phyloP scores from a whole-genome alignment of 1,140 invertebrate species.

The Watersipora subatra region DNA sequence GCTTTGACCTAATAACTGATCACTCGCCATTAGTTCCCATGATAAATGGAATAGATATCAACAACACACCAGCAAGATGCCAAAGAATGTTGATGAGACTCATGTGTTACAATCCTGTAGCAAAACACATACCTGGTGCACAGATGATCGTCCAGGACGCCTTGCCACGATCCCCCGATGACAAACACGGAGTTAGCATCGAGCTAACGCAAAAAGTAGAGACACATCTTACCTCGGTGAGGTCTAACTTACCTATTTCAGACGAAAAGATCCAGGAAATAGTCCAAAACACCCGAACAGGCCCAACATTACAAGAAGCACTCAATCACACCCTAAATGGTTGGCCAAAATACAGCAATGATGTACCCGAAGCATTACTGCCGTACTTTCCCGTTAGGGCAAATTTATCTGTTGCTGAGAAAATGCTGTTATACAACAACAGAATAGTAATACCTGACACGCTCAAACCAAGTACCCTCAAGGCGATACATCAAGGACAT shows the following conservation, averaged over 20 bases:
- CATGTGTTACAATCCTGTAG: conserved; percentile 8
- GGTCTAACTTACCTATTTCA: neutral
- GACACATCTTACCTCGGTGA: neutral
- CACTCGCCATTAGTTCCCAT: conserved; percentile 27
- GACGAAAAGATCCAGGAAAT: neutral
- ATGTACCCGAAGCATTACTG: neutral
- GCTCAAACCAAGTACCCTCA: neutral
- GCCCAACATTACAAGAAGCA: neutral
- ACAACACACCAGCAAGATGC: neutral
- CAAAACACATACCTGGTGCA: conserved; percentile 13
- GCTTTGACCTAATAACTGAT: conserved; percentile 21
- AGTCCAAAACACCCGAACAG: neutral
- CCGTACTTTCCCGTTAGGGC: neutral
- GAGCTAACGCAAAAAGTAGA: too few relatives aligned
- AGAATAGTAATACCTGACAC: neutral
- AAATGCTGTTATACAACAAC: neutral
- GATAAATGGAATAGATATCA: conserved; percentile 13
- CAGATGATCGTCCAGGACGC: conserved; percentile 12
- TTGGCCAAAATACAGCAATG: neutral
- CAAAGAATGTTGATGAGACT: conserved; percentile 11
- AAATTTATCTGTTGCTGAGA: neutral
- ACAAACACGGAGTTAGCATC: too few relatives aligned
- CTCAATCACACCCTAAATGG: neutral
- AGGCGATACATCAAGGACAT: neutral
- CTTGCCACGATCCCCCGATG: conserved; percentile 9